phyloP scores from a whole-genome alignment of 2,113 vertebrate species.

The Gobiocypris rarus region DNA sequence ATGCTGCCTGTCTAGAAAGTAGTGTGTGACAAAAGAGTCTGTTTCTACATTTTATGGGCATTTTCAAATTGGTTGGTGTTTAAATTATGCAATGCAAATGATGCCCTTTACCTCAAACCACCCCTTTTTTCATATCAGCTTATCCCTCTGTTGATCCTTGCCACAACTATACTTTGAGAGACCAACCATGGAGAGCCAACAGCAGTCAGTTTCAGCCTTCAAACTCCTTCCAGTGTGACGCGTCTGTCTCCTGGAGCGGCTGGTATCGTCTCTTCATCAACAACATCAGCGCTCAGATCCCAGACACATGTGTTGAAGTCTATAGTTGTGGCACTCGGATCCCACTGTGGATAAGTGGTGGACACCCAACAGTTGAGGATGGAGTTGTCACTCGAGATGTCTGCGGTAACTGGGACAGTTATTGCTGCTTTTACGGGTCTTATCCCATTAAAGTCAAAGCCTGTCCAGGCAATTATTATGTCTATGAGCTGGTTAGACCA shows the following conservation, averaged over 20 bases:
- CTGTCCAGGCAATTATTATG: background rate
- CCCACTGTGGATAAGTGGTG: background rate
- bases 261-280: constrained; percentile 5
- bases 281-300: background rate
- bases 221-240: too few species aligned
- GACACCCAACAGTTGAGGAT: background rate
- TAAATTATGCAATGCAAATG: too few species aligned
- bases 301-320: constrained; percentile 41
- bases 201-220: too few species aligned
- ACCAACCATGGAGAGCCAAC: too few species aligned
- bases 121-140: too few species aligned
- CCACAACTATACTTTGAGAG: too few species aligned
- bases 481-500: background rate
- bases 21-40: too few species aligned
- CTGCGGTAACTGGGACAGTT: rapidly evolving
- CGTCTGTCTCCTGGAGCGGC: background rate
- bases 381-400: background rate
- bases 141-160: too few species aligned
- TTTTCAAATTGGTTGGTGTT: too few species aligned
- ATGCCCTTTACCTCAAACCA: too few species aligned
- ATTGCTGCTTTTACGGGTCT: background rate
- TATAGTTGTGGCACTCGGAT: constrained; percentile 31
- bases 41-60: too few species aligned
- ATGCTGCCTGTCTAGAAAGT: too few species aligned
- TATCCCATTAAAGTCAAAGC: background rate